Conservation (phyloP, 2,888 invertebrate species). For the Acanthosepion lycidas region DNA sequence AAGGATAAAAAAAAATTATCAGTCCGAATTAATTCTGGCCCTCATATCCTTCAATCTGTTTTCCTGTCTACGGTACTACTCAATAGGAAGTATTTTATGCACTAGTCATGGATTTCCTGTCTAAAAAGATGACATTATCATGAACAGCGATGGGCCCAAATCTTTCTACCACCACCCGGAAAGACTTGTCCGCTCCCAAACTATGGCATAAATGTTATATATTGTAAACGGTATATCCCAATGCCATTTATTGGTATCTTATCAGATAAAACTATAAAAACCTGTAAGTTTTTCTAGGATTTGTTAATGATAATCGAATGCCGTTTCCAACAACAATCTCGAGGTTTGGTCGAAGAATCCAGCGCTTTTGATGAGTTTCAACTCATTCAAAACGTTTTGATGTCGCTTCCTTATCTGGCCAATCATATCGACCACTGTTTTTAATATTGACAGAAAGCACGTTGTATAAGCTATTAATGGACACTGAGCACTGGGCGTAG, state of each 20-base stretch:
- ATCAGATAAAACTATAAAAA: slow-evolving; percentile 33
- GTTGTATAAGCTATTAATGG: slow-evolving; percentile 14
- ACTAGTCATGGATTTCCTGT: background rate
- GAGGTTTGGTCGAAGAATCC: slow-evolving; percentile 17
- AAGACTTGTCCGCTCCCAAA: background rate
- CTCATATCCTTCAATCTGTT: background rate
- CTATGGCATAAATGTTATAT: background rate
- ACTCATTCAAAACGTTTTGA: background rate
- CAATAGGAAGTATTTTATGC: slow-evolving; percentile 16
- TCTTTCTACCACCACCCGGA: background rate
- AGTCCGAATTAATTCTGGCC: background rate
- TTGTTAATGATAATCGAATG: background rate
- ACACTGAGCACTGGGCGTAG: background rate
- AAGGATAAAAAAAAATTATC: background rate
- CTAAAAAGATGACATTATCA: background rate
- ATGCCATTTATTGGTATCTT: background rate
- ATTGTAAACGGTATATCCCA: background rate
- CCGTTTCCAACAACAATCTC: background rate
- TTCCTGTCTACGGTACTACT: background rate
- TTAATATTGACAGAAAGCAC: slow-evolving; percentile 1
- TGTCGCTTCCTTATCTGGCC: background rate
- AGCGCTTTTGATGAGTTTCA: slow-evolving; percentile 17
- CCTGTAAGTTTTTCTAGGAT: background rate
- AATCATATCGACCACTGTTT: background rate
- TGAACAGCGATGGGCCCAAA: background rate